Conservation (phyloP, 2,113 vertebrate species). For the Phalacrocorax brasilianus region DNA sequence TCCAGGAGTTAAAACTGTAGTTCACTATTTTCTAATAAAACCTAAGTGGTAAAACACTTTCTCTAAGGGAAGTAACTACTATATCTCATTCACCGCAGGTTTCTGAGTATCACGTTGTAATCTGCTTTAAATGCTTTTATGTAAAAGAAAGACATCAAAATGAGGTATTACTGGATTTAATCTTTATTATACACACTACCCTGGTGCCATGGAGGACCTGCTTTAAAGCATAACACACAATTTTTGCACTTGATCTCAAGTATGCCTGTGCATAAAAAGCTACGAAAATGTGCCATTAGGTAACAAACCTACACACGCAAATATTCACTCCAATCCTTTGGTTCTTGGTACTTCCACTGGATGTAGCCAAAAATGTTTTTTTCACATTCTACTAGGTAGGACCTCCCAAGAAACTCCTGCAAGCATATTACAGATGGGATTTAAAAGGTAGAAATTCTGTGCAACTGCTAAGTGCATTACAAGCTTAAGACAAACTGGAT, state of each 20-base stretch:
- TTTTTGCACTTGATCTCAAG: neutral
- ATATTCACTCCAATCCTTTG: slow-evolving; percentile 86
- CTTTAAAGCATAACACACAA: neutral
- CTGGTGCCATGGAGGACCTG: neutral
- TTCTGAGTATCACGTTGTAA: neutral
- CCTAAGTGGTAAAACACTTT: neutral
- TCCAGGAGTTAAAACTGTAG: neutral
- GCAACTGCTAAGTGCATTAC: neutral
- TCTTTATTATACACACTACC: neutral
- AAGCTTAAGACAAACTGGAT: neutral
- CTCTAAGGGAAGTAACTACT: neutral
- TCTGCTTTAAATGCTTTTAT: neutral
- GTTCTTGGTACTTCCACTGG: slow-evolving; percentile 86
- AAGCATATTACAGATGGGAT: neutral
- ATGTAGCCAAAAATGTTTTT: slow-evolving; percentile 91
- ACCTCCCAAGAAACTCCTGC: slow-evolving; percentile 87
- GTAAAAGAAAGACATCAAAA: neutral
- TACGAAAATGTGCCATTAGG: neutral
- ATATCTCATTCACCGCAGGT: neutral
- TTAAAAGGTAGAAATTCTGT: neutral
- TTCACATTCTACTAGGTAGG: slow-evolving; percentile 83
- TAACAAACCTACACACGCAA: neutral
- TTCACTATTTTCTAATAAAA: neutral
- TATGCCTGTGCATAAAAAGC: neutral
- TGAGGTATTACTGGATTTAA: neutral